phyloP scores from a whole-genome alignment of 2,888 invertebrate genomes.

The Euphydryas editha region DNA sequence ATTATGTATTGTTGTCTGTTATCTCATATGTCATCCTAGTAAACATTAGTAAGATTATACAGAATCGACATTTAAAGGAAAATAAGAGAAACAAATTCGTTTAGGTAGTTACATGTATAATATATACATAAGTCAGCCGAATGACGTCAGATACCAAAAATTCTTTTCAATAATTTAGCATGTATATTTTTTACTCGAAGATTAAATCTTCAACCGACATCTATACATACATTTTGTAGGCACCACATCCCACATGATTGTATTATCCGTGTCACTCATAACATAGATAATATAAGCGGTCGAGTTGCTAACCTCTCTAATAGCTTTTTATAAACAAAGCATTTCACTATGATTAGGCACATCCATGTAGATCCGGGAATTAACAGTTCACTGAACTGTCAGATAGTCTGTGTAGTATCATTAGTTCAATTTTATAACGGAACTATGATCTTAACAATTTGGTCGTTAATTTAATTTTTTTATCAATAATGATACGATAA shows the following conservation, averaged over 20 bases:
- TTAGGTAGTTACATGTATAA: not conserved
- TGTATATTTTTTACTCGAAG: slow-evolving; percentile 29
- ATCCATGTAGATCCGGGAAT: slow-evolving; percentile 49
- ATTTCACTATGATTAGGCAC: slow-evolving; percentile 45
- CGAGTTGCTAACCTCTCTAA: slow-evolving; percentile 45
- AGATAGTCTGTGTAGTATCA: slow-evolving; percentile 8
- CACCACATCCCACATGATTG: slow-evolving; percentile 32
- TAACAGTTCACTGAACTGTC: slow-evolving; percentile 49
- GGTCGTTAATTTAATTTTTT: not conserved
- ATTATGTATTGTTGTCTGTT: slow-evolving; percentile 8
- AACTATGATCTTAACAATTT: not conserved
- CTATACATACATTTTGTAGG: slow-evolving; percentile 28
- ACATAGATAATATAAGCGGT: slow-evolving; percentile 47
- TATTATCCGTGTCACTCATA: slow-evolving; percentile 32
- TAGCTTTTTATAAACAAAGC: slow-evolving; percentile 41
- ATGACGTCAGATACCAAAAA: slow-evolving; percentile 25
- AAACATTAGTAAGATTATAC: not conserved
- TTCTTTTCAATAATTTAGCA: slow-evolving; percentile 13
- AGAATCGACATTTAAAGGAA: not conserved
- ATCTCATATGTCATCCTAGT: not conserved
- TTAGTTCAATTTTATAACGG: slow-evolving; percentile 9
- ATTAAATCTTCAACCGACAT: slow-evolving; percentile 36
- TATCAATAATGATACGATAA: not conserved
- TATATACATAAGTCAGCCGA: not conserved
- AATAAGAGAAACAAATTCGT: not conserved